Base-by-base conservation (phyloP, 2,888 invertebrate species). In the Drosophila leonis region DNA sequence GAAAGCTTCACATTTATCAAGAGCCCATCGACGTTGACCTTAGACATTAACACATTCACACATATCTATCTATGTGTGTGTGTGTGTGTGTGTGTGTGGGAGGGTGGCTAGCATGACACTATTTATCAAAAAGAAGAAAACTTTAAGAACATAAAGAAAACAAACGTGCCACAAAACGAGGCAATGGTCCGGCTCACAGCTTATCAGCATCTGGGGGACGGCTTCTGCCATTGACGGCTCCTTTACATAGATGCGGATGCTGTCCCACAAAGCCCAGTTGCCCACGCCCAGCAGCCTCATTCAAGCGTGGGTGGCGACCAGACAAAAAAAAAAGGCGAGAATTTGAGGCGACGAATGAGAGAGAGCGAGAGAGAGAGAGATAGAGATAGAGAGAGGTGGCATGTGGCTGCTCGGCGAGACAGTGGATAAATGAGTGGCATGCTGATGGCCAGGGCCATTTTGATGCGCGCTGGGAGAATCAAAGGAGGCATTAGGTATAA, bases 41-140 rank as follows among this genome's bases (percentile, higher is more conserved):
- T 76, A 83, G 72, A 87, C 78, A 83, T 88, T 88, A 90, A 78
- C 85, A 88, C 78, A 89, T 88, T 85, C 78, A 61, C 90, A 83
- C 83, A 69, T 65, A 46, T 20, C 39, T 33, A 27, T 49, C 49
- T 20, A 15, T 35, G 56, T 51, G 54, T 33, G 48, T 20, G 35
- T 5, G 42, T 37, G 54, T 37, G 37, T 6, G 9, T 44, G 24
- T 20, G 46, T 42, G 18, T 10, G 41, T 42, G 13, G 54, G 33
- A 13, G 33, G 13, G 0, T 7, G 51, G 13, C 13, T 6, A 49
- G 44, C 57, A 62, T 61, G 70, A 68, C 72, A 80, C 72, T 83
- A 82, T 82, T 83, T 77, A 80, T 76, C 79, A 83, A 15, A 44
- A 31, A 15, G 31, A 24, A 54, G 56, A 48, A 59, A 73, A 64